Evolutionary conservation across 2,113 vertebrate species (phyloP).

Genomic region (Rhinogobius similis): DNA sequence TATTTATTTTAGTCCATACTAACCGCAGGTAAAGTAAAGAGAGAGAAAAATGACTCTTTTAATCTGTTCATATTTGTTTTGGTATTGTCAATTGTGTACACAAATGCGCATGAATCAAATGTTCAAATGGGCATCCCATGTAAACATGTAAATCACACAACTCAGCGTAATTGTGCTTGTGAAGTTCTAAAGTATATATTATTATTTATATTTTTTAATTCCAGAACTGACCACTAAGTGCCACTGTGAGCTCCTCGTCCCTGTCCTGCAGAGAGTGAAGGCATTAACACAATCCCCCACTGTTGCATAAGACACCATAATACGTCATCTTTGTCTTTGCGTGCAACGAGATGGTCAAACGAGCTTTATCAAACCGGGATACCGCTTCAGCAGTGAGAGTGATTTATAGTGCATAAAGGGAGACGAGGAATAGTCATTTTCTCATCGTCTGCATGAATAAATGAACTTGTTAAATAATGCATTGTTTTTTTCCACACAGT

Average conservation of each 20-base stretch:
- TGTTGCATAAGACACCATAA: slow-evolving; percentile 31
- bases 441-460: background rate
- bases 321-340: background rate
- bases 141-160: no score
- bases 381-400: slow-evolving; percentile 18
- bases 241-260: slow-evolving; percentile 2
- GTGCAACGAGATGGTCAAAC: background rate
- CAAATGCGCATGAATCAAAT: background rate
- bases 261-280: slow-evolving; percentile 19
- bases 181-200: background rate
- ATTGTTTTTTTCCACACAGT: background rate
- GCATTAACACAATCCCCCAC: slow-evolving; percentile 7
- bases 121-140: background rate
- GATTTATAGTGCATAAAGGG: slow-evolving; percentile 15
- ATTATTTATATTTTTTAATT: background rate
- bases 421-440: background rate
- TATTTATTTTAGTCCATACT: no score
- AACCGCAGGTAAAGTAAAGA: no score
- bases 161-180: no score
- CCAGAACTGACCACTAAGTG: background rate
- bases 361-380: background rate
- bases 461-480: slow-evolving; percentile 2
- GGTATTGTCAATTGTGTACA: no score
- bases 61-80: no score
- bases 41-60: no score